Base-by-base conservation (phyloP, 1,140 invertebrate genomes). In the Psilanteris sp. region DNA sequence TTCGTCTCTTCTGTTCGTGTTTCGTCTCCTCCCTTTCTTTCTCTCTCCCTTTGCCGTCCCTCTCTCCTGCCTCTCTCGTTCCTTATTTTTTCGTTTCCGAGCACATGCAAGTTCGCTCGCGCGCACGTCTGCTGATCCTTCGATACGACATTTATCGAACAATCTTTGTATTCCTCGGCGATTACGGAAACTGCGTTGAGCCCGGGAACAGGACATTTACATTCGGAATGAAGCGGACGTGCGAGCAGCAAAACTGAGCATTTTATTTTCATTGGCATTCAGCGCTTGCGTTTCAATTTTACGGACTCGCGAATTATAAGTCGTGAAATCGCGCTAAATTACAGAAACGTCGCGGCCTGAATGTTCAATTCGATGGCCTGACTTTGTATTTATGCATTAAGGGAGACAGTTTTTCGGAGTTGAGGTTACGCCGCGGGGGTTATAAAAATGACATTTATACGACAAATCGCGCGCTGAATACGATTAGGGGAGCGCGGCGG, bases 211-310 rank as follows among this genome's bases (percentile, higher is more conserved):
- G 55, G 37, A 61, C 74, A 71, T 71, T 77, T 77, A 72, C 67
- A 77, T 71, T 77, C 54, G 59, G 14, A 71, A 71, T 54, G 52
- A 70, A 77, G 46, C 73, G 54, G 27, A 57, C 64, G 73, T 55
- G 55, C 54, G 46, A 27, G 67, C 26, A 54, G 3, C 24, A 9
- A 41, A 37, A 22, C 48, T 44, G 52, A 54, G 52, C 7, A 54
- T 71, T 71, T 71, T 61, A 71, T 80, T 80, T 83, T 78, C 81
- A 81, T 84, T 83, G 79, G 81, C 79, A 81, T 84, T 82, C 80
- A 79, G 67, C 54, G 80, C 68, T 37, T 67, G 74, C 74, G 54
- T 77, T 77, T 67, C 74, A 71, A 77, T 77, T 77, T 71, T 71
- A 71, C 73, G 73, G 61, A 66, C 46, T 66, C 37, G 52, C 73